Evolutionary conservation across 2,888 invertebrate genomes (phyloP).

Genomic region (Dilophus febrilis): DNA sequence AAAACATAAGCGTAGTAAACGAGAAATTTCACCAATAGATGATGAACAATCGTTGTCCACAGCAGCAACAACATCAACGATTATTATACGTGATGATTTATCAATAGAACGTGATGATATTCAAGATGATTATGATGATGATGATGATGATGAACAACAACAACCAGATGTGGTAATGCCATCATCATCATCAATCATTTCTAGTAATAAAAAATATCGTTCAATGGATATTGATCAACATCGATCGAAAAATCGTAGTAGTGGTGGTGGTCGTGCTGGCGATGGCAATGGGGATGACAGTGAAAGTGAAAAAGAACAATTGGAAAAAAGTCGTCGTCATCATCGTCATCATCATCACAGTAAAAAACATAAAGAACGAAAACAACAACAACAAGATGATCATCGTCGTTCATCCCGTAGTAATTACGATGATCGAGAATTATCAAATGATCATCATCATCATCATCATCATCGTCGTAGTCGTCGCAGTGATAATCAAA

Average conservation of each 20-base stretch:
- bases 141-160: too few species aligned
- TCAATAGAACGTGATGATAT: too few species aligned
- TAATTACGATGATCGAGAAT: conserved; percentile 9
- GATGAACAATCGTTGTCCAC: too few species aligned
- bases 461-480: background rate
- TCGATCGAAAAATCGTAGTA: conserved; percentile 7
- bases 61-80: conserved; percentile 15
- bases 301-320: background rate
- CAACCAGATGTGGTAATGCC: too few species aligned
- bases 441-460: background rate
- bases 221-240: background rate
- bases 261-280: conserved; percentile 3
- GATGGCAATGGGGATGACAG: conserved; percentile 6
- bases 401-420: too few species aligned
- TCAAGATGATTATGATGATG: background rate
- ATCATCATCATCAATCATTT: too few species aligned
- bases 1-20: conserved; percentile 21
- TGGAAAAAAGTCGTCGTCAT: conserved; percentile 1
- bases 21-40: too few species aligned
- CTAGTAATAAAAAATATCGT: too few species aligned
- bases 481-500: conserved; percentile 8
- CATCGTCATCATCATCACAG: conserved; percentile 1
- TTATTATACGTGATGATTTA: conserved; percentile 5
- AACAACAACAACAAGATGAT: conserved; percentile 25
- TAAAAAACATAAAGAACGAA: conserved; percentile 2